Percentiles rank a stretch among this genome's conserved stretches.
These are phyloP conservation scores for Chaetorhynchus papuensis DNA, from an alignment of 2,113 vertebrate genomes.

Conservation along the genomic window DNA sequence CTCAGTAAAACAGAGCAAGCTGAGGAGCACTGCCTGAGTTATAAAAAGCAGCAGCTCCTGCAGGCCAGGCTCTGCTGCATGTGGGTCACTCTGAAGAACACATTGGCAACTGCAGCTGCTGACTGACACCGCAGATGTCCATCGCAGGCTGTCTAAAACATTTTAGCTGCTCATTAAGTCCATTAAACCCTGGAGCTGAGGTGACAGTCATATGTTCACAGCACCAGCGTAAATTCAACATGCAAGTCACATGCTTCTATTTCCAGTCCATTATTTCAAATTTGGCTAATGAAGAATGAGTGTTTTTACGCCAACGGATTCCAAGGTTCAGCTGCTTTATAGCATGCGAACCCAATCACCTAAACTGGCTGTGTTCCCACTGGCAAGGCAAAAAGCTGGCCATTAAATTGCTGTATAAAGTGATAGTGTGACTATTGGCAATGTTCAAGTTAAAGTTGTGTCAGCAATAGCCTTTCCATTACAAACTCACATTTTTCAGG, in stretches of 20 bases:
- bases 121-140: not conserved
- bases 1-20: not conserved
- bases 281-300: slow-evolving; percentile 30
- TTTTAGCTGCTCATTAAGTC: slow-evolving; percentile 11
- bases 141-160: not conserved
- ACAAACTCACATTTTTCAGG: slow-evolving; percentile 32
- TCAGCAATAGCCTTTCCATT: slow-evolving; percentile 43
- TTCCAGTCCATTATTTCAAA: slow-evolving; percentile 51
- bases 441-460: slow-evolving; percentile 49
- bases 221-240: slow-evolving; percentile 15
- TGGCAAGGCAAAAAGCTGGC: not conserved
- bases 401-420: slow-evolving; percentile 54
- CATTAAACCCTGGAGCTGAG: not conserved
- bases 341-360: slow-evolving; percentile 21
- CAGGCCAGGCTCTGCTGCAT: not conserved
- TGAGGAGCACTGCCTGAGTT: not conserved
- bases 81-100: not conserved
- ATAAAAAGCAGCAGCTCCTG: not conserved
- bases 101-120: not conserved
- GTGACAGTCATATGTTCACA: not conserved
- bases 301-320: not conserved
- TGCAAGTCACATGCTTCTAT: not conserved
- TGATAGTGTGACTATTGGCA: slow-evolving; percentile 21
- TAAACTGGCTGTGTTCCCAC: slow-evolving; percentile 13
- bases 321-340: slow-evolving; percentile 37